Evolutionary conservation across 2,888 invertebrate genomes (phyloP), one percentile per base, ranked within the genome.

Genomic region (Troglohyphantes excavatus): DNA sequence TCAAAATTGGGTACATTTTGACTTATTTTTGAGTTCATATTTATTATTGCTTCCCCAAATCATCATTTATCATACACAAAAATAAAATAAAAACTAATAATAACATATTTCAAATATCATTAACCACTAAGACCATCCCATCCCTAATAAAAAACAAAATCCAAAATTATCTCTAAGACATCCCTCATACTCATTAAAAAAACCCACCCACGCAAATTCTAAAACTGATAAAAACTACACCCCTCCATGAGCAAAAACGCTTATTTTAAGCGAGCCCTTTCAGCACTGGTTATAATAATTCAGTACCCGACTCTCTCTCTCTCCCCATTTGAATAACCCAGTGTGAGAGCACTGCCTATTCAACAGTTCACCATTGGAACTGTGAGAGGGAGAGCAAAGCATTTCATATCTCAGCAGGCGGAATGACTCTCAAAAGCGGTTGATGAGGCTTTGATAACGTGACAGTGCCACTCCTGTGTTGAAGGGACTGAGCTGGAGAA

Each of bases 381-480:
- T 29, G 23, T n/a, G n/a, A n/a, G n/a, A n/a, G n/a, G n/a, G n/a
- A n/a, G n/a, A n/a, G n/a, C n/a, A n/a, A 63, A 19, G 73, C 29
- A 83, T 63, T 83, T 83, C 83, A 83, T 83, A 83, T 83, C 83
- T 21, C 33, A 33, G 61, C 21, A n/a, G 29, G 72, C 27, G 26
- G 72, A 83, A 73, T 72, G 63, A 43, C 43, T 73, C 43, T 73
- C 73, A 83, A 73, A 83, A 73, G 73, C 73, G 61, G 83, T 61
- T 73, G 83, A 83, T 83, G 83, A 83, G 83, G 33, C 72, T 83
- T 83, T 83, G 83, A 83, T 83, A 83, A 65, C 73, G 73, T 83
- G 83, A 83, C 83, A 83, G 83, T 46, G 19, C 27, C 65, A 73
- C 73, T 83, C 73, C 65, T 26, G 11, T 2, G 70, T 21, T 72